These are phyloP conservation scores for Bombus superbus DNA, from an alignment of 1,140 invertebrate species.

Conservation along the genomic window DNA sequence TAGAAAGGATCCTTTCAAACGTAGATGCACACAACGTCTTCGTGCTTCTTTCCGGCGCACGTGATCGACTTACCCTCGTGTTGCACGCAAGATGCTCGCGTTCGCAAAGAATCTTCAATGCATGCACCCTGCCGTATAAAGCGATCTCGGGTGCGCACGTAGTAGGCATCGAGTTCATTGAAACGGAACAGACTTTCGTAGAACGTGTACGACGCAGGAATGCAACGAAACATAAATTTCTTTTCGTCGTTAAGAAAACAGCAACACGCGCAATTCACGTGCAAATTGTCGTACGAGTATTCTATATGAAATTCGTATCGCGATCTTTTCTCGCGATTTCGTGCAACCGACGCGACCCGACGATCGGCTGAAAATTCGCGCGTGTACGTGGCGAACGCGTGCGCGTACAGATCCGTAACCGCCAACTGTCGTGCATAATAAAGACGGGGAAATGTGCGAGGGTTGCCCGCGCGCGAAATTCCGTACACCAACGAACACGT, in stretches of 20 bases:
- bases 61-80: conserved; percentile 14
- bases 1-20: neutral
- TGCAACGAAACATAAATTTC: neutral
- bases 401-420: conserved; percentile 9
- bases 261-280: neutral
- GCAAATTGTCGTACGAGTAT: neutral
- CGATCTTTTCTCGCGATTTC: neutral
- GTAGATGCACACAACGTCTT: neutral
- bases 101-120: conserved; percentile 4
- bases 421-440: conserved; percentile 39
- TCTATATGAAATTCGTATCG: neutral
- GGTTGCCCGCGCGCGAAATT: neutral
- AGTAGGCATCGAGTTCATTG: neutral
- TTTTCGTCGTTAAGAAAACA: neutral
- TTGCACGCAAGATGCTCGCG: neutral
- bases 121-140: neutral
- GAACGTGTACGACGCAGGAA: neutral
- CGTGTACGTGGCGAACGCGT: neutral
- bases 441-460: neutral
- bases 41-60: neutral
- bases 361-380: conserved; percentile 24
- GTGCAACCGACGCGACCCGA: neutral
- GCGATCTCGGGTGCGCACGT: neutral
- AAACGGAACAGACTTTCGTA: neutral
- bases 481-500: neutral